phyloP scores from a whole-genome alignment of 2,888 invertebrate genomes.

The Tetramorium bicarinatum region DNA sequence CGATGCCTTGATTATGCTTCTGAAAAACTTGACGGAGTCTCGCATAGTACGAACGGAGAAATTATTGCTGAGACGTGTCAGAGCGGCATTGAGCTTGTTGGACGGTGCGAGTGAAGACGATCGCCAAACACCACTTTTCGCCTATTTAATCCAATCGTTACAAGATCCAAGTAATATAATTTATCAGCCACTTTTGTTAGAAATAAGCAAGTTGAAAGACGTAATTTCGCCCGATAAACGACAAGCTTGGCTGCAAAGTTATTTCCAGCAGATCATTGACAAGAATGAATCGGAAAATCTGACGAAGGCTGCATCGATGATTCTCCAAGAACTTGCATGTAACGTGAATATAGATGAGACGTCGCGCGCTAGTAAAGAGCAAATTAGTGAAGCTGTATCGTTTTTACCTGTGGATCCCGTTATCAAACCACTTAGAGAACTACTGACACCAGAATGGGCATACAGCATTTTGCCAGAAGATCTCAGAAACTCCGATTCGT shows the following conservation, averaged over 20 bases:
- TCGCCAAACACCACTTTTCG: background rate
- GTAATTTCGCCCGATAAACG: constrained; percentile 22
- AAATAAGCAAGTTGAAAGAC: constrained; percentile 13
- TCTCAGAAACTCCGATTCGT: background rate
- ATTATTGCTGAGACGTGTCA: constrained; percentile 23
- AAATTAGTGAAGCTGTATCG: background rate
- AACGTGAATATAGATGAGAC: background rate
- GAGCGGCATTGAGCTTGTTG: constrained; percentile 1
- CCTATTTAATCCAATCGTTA: constrained; percentile 33
- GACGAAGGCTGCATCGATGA: constrained; percentile 30
- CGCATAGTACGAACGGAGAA: constrained; percentile 14
- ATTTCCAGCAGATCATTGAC: constrained; percentile 6
- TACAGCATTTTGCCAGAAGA: constrained; percentile 7
- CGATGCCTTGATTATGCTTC: constrained; percentile 12
- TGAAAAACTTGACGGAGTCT: constrained; percentile 22
- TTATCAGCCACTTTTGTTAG: constrained; percentile 42
- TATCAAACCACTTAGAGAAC: constrained; percentile 19
- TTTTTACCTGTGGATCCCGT: constrained; percentile 5
- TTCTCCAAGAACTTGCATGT: constrained; percentile 12
- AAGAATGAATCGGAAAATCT: background rate
- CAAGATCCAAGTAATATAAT: constrained; percentile 35
- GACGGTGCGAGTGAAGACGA: background rate
- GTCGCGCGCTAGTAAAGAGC: background rate
- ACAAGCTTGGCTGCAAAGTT: constrained; percentile 10
- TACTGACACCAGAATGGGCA: constrained; percentile 41